Percentiles rank a stretch among this genome's conserved stretches.
phyloP scores from a whole-genome alignment of 2,888 invertebrate genomes.

The Stenodera caucasica region DNA sequence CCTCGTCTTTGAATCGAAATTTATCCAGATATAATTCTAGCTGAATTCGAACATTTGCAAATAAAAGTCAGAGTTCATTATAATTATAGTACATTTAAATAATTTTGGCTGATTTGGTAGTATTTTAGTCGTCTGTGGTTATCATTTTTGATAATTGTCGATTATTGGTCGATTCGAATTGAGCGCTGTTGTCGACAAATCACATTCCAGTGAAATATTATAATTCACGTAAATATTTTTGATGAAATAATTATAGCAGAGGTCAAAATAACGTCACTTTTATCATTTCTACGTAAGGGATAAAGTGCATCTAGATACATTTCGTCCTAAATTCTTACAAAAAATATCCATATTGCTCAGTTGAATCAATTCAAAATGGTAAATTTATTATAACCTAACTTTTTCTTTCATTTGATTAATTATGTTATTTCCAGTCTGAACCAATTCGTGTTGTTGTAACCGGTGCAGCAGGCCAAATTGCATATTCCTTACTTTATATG shows the following conservation, averaged over 20 bases:
- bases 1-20: no score
- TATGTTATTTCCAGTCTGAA: conserved; percentile 63
- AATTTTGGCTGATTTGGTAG: neutral
- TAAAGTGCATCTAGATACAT: neutral
- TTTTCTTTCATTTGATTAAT: neutral
- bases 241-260: neutral
- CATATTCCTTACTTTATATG: conserved; percentile 93
- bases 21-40: no score
- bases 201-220: neutral
- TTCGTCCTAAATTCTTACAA: neutral
- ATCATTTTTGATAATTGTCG: neutral
- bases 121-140: neutral
- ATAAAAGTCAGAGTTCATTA: no score
- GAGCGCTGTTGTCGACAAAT: conserved; percentile 14
- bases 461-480: conserved; percentile 99
- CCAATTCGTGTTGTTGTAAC: conserved; percentile 94
- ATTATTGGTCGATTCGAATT: conserved; percentile 11
- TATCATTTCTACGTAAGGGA: neutral
- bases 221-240: neutral
- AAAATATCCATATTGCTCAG: neutral
- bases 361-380: neutral
- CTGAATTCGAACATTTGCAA: no score
- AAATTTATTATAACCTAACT: neutral
- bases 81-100: no score
- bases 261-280: conserved; percentile 3